A percentile compares a stretch with the other conserved stretches of the same genome.
These are phyloP conservation scores for Miniopterus natalensis DNA, from an alignment of 2,113 vertebrate species.

Conservation along the genomic window DNA sequence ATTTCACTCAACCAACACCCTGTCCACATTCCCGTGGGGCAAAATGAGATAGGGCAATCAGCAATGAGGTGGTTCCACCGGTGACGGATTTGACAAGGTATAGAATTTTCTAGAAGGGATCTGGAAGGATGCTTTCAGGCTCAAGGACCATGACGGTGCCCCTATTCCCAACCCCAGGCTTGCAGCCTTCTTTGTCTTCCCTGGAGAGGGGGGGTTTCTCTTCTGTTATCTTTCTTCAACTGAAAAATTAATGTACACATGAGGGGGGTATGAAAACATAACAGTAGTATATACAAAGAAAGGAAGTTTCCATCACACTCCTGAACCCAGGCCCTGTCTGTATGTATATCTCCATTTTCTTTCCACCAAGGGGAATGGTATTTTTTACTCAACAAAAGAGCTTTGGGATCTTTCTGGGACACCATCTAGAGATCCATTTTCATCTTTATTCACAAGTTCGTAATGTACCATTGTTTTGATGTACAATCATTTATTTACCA, in stretches of 20 bases:
- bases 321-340: background rate
- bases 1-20: background rate
- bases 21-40: background rate
- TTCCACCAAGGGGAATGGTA: background rate
- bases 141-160: background rate
- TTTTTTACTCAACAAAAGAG: constrained; percentile 51
- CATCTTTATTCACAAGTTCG: background rate
- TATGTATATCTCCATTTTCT: background rate
- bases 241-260: background rate
- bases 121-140: background rate
- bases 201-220: background rate
- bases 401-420: background rate
- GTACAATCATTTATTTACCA: background rate
- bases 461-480: background rate
- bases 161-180: background rate
- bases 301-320: background rate
- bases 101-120: background rate
- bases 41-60: background rate
- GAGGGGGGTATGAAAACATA: background rate
- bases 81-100: background rate
- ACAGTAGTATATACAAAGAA: background rate
- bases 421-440: background rate
- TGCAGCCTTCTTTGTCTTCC: background rate
- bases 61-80: background rate
- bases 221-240: background rate